phyloP scores from a whole-genome alignment of 1,140 invertebrate species.

The Mylabris phalerata region DNA sequence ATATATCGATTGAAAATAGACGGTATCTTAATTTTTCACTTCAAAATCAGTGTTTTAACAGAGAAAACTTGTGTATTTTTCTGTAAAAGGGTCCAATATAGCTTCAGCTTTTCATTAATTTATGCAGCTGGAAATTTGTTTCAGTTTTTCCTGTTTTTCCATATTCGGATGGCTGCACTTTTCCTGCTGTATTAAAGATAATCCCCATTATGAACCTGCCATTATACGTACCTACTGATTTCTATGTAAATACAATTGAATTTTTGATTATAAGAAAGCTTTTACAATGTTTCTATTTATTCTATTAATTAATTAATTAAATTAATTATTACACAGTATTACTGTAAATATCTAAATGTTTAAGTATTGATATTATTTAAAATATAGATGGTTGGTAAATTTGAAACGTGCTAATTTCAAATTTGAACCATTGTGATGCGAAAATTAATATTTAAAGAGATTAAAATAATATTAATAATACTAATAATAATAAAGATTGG shows the following conservation, averaged over 20 bases:
- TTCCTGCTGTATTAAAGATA: not conserved
- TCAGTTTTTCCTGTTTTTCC: not conserved
- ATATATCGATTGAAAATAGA: not conserved
- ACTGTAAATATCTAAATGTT: conserved; percentile 25
- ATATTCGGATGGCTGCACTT: not conserved
- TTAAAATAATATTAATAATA: conserved; percentile 2
- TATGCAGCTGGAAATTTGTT: too few relatives aligned
- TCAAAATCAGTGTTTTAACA: conserved; percentile 29
- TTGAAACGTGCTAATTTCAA: conserved; percentile 27
- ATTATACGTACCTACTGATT: conserved; percentile 30
- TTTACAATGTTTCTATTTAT: conserved; percentile 27
- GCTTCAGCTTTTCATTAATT: conserved; percentile 17
- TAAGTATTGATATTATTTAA: too few relatives aligned
- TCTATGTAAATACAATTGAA: conserved; percentile 25
- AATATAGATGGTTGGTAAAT: not conserved
- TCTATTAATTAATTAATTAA: too few relatives aligned
- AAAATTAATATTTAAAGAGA: not conserved
- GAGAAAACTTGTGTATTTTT: conserved; percentile 13
- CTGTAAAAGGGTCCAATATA: conserved; percentile 34
- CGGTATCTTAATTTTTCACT: conserved; percentile 2
- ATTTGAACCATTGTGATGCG: not conserved
- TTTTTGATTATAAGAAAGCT: conserved; percentile 24
- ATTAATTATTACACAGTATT: conserved; percentile 26
- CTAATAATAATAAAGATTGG: conserved; percentile 15
- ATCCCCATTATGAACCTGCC: conserved; percentile 27